Conservation (phyloP, 2,888 invertebrate species). For the Acheta domesticus region DNA sequence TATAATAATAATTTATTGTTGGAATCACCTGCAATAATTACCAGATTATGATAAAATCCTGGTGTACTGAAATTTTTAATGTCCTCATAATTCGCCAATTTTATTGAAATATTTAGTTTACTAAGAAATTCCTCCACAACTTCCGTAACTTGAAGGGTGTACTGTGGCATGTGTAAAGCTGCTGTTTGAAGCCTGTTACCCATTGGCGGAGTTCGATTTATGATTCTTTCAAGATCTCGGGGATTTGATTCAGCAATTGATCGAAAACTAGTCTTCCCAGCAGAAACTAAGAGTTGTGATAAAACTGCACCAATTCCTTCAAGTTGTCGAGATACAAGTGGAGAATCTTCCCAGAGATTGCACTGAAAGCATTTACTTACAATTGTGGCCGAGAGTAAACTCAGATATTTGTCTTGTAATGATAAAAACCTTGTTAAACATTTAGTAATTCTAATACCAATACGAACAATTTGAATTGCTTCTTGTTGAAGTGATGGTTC, state of each 20-base stretch:
- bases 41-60: conserved; percentile 53
- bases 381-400: conserved; percentile 58
- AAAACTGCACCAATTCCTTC: conserved; percentile 66
- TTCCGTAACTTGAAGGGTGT: conserved; percentile 48
- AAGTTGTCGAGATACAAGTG: conserved; percentile 65
- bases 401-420: conserved; percentile 48
- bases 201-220: conserved; percentile 69
- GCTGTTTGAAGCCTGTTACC: conserved; percentile 65
- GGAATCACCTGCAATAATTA: conserved; percentile 63
- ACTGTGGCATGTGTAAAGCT: conserved; percentile 61
- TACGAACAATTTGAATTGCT: conserved; percentile 63
- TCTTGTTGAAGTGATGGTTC: conserved; percentile 70
- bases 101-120: conserved; percentile 43
- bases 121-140: background rate
- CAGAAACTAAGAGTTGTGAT: conserved; percentile 60
- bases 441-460: conserved; percentile 64
- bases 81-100: conserved; percentile 51
- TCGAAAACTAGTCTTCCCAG: conserved; percentile 65
- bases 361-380: conserved; percentile 65
- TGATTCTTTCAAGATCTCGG: conserved; percentile 71
- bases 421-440: conserved; percentile 47
- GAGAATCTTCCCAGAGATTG: conserved; percentile 72
- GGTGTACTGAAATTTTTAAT: conserved; percentile 53
- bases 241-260: conserved; percentile 64
- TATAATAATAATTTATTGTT: conserved; percentile 59